These are phyloP conservation scores for Halcyon senegalensis DNA, from an alignment of 2,113 vertebrate species.

Conservation along the genomic window DNA sequence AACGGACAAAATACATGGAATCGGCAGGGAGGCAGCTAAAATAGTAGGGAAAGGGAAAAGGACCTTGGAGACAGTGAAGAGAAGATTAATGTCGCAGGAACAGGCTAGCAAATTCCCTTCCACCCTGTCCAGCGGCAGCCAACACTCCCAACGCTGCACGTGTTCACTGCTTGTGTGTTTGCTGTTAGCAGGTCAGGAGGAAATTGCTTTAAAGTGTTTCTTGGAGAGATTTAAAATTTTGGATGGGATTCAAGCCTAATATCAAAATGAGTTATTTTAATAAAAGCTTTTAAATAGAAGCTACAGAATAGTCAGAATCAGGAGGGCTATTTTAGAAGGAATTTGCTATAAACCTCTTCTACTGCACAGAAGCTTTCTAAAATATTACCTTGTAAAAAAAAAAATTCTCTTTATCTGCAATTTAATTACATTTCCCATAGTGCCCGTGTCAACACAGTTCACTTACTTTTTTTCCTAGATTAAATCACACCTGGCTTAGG, in stretches of 20 bases:
- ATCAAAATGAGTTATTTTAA: conserved; percentile 73
- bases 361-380: conserved; percentile 67
- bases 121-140: not conserved
- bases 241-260: conserved; percentile 68
- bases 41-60: not conserved
- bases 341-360: conserved; percentile 63
- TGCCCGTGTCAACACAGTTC: conserved; percentile 42
- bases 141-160: not conserved
- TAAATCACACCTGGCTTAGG: not conserved
- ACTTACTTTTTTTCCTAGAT: conserved; percentile 26
- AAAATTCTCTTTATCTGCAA: conserved; percentile 72
- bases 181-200: conserved; percentile 62
- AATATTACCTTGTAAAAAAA: conserved; percentile 65
- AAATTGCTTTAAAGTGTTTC: conserved; percentile 70
- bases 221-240: conserved; percentile 53
- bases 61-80: not conserved
- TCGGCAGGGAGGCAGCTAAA: not conserved
- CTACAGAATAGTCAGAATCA: not conserved
- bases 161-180: conserved; percentile 58
- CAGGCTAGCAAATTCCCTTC: not conserved
- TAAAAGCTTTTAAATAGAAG: conserved; percentile 71
- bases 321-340: conserved; percentile 47
- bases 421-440: conserved; percentile 68
- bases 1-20: not conserved
- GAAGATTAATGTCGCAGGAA: not conserved